Conservation (phyloP, 1,140 invertebrate genomes). For the Musca domestica region DNA sequence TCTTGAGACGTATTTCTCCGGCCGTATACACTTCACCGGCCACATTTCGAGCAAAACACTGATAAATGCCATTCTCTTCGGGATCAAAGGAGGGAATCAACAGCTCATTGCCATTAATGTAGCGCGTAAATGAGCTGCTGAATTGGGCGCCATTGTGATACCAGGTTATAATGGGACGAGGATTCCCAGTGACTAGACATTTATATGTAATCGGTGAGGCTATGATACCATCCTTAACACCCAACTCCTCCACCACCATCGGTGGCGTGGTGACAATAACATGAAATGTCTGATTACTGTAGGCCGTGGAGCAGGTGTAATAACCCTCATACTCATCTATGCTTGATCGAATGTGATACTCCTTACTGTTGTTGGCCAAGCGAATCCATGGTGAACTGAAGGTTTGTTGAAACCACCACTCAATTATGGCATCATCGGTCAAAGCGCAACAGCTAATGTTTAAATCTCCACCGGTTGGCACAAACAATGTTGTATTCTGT, state of each 20-base stretch:
- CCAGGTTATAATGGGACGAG: conserved; percentile 41
- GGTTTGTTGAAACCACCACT: conserved; percentile 39
- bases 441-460: conserved; percentile 38
- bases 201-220: conserved; percentile 38
- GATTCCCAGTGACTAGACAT: conserved; percentile 45
- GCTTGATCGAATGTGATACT: conserved; percentile 34
- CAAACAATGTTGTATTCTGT: conserved; percentile 43
- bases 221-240: conserved; percentile 39
- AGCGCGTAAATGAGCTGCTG: conserved; percentile 47
- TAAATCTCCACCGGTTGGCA: conserved; percentile 37
- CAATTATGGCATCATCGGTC: conserved; percentile 39
- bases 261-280: conserved; percentile 48
- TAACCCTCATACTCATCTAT: conserved; percentile 35
- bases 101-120: conserved; percentile 45
- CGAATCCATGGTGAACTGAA: conserved; percentile 30
- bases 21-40: conserved; percentile 46
- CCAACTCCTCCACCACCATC: conserved; percentile 33
- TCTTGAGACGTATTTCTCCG: conserved; percentile 41
- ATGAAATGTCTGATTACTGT: conserved; percentile 38
- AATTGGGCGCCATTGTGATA: conserved; percentile 45
- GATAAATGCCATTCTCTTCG: conserved; percentile 50
- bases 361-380: conserved; percentile 44
- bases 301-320: conserved; percentile 41
- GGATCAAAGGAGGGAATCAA: conserved; percentile 48
- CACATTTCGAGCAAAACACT: conserved; percentile 49